Percentiles rank a stretch among this genome's conserved stretches.
Conservation (phyloP, 2,797 vertebrate species). For the Pantherophis vulpinus region DNA sequence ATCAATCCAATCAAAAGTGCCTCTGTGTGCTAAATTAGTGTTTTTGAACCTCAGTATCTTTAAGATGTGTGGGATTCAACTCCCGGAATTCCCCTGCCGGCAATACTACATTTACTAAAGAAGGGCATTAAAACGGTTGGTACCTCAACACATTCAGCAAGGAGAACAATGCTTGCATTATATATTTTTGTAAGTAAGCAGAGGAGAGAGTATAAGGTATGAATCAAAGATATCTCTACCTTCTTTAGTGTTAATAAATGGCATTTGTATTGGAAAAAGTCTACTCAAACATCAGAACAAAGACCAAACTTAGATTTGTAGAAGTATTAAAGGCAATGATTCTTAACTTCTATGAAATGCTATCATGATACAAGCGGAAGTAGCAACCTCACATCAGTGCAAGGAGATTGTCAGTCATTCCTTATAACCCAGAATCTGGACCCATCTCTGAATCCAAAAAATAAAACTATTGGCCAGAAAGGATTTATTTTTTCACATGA, state of each 20-base stretch:
- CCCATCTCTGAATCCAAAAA: background rate
- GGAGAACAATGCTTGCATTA: background rate
- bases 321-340: background rate
- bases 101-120: background rate
- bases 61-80: background rate
- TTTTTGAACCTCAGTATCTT: background rate
- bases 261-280: background rate
- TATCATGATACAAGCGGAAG: background rate
- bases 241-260: background rate
- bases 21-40: background rate
- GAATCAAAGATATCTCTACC: too few species aligned
- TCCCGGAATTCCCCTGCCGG: background rate
- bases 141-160: background rate
- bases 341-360: background rate
- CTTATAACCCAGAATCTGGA: background rate
- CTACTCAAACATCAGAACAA: background rate
- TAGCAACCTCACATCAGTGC: background rate
- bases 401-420: background rate
- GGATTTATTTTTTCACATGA: background rate
- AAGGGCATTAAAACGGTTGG: background rate
- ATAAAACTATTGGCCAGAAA: background rate
- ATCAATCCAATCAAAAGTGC: background rate
- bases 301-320: background rate
- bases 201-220: background rate
- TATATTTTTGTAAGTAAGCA: background rate